Conservation (phyloP, 2,888 invertebrate species). For the Tiliacea aurago region DNA sequence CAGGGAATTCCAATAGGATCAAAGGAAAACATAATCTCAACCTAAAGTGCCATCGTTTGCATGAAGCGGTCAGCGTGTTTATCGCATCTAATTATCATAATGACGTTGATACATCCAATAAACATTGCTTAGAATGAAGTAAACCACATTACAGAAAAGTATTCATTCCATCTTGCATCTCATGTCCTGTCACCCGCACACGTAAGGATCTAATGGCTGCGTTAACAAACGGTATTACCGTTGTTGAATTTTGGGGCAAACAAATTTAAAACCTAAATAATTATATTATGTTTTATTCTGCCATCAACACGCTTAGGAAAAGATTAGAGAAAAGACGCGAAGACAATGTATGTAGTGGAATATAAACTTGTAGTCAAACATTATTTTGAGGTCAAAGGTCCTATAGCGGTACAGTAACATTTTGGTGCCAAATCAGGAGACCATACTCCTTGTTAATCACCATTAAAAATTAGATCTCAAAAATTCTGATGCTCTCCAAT, state of each 20-base stretch:
- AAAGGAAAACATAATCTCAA: background rate
- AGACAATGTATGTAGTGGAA: background rate
- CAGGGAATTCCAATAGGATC: background rate
- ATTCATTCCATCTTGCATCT: too few relatives aligned
- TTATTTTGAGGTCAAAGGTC: too few relatives aligned
- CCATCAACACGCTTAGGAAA: too few relatives aligned
- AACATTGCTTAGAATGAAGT: slow-evolving; percentile 15
- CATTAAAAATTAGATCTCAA: background rate
- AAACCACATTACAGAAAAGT: background rate
- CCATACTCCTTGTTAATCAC: background rate
- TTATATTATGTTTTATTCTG: too few relatives aligned
- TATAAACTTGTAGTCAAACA: background rate
- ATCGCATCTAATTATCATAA: slow-evolving; percentile 10
- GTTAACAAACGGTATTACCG: too few relatives aligned
- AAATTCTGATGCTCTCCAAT: background rate
- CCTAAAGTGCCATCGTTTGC: background rate
- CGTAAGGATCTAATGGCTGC: too few relatives aligned
- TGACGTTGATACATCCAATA: slow-evolving; percentile 7
- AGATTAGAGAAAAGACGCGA: background rate
- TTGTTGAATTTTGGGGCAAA: too few relatives aligned
- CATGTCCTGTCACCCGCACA: too few relatives aligned
- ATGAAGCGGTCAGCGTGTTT: background rate
- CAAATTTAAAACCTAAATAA: too few relatives aligned
- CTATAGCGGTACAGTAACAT: too few relatives aligned
- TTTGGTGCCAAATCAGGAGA: background rate